These are phyloP conservation scores for Macrotis lagotis DNA, from an alignment of 2,113 vertebrate genomes.

Conservation along the genomic window DNA sequence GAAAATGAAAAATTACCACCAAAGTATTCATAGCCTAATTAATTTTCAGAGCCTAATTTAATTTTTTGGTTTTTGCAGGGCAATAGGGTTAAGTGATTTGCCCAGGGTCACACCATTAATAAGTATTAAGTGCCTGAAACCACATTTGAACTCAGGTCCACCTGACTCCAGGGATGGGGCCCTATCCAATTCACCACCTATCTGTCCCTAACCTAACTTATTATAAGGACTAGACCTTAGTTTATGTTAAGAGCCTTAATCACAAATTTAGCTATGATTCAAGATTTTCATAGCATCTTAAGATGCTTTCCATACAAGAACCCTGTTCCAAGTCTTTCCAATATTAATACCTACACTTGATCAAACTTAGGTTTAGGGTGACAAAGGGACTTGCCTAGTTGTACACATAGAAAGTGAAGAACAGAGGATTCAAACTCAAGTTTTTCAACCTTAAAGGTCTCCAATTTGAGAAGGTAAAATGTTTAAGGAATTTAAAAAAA, in stretches of 20 bases:
- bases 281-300: not conserved
- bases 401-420: not conserved
- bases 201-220: not conserved
- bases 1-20: not conserved
- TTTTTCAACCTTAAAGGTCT: not conserved
- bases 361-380: not conserved
- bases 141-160: no score
- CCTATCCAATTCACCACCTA: no score
- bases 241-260: rapidly evolving
- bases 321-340: not conserved
- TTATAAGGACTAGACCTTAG: not conserved
- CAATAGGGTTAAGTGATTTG: no score
- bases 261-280: not conserved
- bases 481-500: not conserved
- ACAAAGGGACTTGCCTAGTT: not conserved
- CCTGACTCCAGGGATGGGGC: no score
- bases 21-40: not conserved
- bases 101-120: no score
- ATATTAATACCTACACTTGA: not conserved
- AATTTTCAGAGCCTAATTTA: no score
- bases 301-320: not conserved
- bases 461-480: not conserved
- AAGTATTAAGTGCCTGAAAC: no score
- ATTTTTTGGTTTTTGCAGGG: no score
- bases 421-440: no score